Conservation (phyloP, 2,797 vertebrate genomes). For the Cheirogaleus major region DNA sequence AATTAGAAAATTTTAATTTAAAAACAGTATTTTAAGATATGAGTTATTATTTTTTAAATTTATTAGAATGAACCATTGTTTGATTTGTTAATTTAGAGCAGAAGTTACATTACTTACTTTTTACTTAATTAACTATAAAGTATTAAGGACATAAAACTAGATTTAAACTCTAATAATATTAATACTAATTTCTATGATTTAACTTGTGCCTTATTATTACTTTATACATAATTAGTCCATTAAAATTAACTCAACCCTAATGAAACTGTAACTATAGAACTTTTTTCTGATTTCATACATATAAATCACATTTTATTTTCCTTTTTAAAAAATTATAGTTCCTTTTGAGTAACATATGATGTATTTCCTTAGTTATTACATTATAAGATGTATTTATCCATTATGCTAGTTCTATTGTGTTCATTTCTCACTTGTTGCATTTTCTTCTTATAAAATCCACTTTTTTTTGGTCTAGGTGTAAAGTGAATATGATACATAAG, state of each 20-base stretch:
- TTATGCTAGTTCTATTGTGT: background rate
- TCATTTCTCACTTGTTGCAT: background rate
- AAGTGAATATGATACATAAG: background rate
- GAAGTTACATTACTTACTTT: slow-evolving; percentile 57
- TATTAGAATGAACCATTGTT: background rate
- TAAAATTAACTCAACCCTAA: slow-evolving; percentile 75
- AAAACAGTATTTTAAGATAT: background rate
- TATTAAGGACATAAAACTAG: slow-evolving; percentile 48
- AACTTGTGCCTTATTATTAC: slow-evolving; percentile 61
- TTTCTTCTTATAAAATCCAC: background rate
- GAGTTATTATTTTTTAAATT: background rate
- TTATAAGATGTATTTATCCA: background rate
- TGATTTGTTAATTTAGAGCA: slow-evolving; percentile 53
- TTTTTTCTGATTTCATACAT: slow-evolving; percentile 59
- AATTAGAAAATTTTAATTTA: background rate
- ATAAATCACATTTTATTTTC: slow-evolving; percentile 68
- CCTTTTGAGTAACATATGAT: background rate
- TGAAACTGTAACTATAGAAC: slow-evolving; percentile 63
- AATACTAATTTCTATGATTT: slow-evolving; percentile 66
- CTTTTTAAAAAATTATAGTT: slow-evolving; percentile 35
- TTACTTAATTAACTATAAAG: slow-evolving; percentile 64
- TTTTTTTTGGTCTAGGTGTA: background rate
- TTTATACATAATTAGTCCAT: slow-evolving; percentile 71
- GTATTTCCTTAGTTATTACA: background rate
- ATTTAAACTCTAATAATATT: slow-evolving; percentile 36